Evolutionary conservation across 1,140 invertebrate species (phyloP).

Genomic region (Pseudachorutes palmiensis): DNA sequence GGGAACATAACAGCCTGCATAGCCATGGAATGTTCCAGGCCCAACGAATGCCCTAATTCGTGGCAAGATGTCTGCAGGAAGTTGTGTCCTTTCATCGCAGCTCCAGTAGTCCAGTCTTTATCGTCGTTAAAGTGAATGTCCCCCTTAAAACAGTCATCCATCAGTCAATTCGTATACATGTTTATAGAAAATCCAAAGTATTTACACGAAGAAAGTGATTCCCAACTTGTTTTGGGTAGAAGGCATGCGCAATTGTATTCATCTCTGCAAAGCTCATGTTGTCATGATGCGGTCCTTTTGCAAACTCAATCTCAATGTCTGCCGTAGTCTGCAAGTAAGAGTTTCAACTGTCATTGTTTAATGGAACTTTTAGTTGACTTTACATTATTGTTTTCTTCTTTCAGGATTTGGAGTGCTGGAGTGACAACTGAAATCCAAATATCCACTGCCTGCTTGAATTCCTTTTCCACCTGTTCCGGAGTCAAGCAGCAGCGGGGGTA

Average conservation of each 20-base stretch:
- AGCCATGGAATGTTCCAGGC: not conserved
- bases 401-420: not conserved
- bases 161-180: not conserved
- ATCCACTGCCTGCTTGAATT: not conserved
- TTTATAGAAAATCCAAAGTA: not conserved
- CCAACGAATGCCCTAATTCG: not conserved
- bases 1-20: not conserved
- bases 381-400: not conserved
- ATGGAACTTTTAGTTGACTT: not conserved
- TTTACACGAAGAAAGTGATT: not conserved
- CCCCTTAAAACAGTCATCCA: not conserved
- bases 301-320: constrained; percentile 1
- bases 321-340: not conserved
- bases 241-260: constrained; percentile 9
- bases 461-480: not conserved
- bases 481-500: not conserved
- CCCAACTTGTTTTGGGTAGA: not conserved
- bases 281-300: not conserved
- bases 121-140: constrained; percentile 5
- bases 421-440: not conserved
- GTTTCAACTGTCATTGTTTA: not conserved
- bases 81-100: not conserved
- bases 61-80: not conserved
- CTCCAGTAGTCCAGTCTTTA: not conserved
- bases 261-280: constrained; percentile 9